Evolutionary conservation across 2,113 vertebrate genomes (phyloP).

Genomic region (Psammodynastes pulverulentus): DNA sequence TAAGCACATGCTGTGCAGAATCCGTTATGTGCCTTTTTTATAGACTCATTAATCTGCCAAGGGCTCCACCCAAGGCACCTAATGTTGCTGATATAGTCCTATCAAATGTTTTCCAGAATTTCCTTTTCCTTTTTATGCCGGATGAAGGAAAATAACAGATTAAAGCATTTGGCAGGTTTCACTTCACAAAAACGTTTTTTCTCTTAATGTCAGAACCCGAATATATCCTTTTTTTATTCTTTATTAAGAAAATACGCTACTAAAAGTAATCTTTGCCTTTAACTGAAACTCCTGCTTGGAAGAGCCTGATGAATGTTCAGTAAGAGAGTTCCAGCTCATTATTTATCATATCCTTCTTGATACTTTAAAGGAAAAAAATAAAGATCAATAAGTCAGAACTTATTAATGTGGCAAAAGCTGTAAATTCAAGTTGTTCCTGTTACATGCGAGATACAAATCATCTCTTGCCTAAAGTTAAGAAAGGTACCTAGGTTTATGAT

Average conservation of each 20-base stretch:
- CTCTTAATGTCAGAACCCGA: neutral
- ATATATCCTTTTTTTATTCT: neutral
- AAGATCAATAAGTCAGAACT: neutral
- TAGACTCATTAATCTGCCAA: neutral
- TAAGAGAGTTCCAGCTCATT: neutral
- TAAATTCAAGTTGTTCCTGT: neutral
- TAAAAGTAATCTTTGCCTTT: neutral
- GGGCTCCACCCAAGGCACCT: neutral
- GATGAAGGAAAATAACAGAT: neutral
- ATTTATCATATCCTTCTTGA: neutral
- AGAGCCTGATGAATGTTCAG: neutral
- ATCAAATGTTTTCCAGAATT: neutral
- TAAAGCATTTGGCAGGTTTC: neutral
- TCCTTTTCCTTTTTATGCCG: neutral
- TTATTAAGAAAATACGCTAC: neutral
- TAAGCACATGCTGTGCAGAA: neutral
- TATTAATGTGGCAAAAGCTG: neutral
- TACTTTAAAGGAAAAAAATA: neutral
- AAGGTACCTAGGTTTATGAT: neutral
- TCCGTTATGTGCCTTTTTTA: neutral
- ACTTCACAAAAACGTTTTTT: neutral
- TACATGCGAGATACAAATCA: neutral
- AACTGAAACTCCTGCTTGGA: neutral
- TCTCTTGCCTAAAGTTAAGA: neutral
- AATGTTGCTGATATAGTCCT: neutral